Evolutionary conservation across 2,797 vertebrate genomes (phyloP).

Genomic region (Acomys russatus): DNA sequence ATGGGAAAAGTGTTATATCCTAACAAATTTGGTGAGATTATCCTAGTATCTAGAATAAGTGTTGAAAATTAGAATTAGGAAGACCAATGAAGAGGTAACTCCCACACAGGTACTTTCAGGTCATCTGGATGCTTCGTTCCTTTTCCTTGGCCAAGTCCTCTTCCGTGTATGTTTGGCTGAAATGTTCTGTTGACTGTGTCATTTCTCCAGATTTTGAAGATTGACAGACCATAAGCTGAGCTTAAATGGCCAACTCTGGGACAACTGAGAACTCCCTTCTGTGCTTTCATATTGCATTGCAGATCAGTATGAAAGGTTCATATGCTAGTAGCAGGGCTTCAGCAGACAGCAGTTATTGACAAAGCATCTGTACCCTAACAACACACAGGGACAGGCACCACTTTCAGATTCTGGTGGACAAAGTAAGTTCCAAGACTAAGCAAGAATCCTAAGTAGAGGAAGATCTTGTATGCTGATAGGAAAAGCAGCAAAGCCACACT

Average conservation of each 20-base stretch:
- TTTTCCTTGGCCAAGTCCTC: neutral
- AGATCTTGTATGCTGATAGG: neutral
- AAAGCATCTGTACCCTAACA: neutral
- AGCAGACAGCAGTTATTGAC: neutral
- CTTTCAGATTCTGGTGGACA: neutral
- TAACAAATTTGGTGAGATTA: neutral
- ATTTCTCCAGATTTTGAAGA: neutral
- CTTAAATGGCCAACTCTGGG: neutral
- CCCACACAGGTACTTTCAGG: neutral
- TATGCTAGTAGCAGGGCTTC: neutral
- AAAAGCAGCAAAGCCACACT: constrained; percentile 2
- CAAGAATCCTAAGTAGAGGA: neutral
- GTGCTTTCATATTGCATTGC: neutral
- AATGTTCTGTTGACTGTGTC: neutral
- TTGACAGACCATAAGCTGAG: neutral
- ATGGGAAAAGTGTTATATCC: neutral
- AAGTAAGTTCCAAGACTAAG: neutral
- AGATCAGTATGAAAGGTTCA: neutral
- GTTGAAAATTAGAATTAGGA: neutral
- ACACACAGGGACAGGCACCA: neutral
- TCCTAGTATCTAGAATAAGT: neutral
- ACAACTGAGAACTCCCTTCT: neutral
- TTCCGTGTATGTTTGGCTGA: neutral
- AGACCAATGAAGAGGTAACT: neutral
- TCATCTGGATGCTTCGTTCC: neutral